phyloP scores from a whole-genome alignment of 2,888 invertebrate genomes.

The Kuschelorhynchus macadamiae region DNA sequence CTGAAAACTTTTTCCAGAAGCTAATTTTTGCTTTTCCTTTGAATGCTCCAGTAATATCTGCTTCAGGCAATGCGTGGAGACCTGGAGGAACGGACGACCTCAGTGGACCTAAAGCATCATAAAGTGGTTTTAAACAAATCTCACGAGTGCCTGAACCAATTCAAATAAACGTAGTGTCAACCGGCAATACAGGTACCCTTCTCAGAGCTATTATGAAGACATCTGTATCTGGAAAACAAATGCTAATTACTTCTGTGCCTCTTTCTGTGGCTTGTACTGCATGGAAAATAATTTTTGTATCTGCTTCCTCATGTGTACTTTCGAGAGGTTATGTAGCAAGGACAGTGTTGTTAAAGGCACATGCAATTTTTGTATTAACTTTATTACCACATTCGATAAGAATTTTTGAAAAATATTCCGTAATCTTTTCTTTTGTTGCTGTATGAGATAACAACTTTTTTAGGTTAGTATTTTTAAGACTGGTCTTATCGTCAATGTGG shows the following conservation, averaged over 20 bases:
- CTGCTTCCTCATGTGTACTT: conserved; percentile 6
- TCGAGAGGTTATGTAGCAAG: background rate
- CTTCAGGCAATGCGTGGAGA: conserved; percentile 6
- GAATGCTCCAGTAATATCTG: conserved; percentile 10
- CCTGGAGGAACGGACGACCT: background rate
- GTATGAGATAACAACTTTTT: conserved; percentile 13
- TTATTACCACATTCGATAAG: conserved; percentile 15
- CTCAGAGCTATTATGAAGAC: conserved; percentile 7
- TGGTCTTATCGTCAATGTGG: background rate
- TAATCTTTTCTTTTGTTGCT: conserved; percentile 18
- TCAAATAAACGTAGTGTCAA: background rate
- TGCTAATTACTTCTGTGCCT: background rate
- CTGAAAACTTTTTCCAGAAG: background rate
- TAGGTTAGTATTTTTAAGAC: background rate
- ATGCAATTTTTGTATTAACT: conserved; percentile 1
- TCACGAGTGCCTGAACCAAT: background rate
- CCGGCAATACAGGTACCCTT: background rate
- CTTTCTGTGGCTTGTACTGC: background rate
- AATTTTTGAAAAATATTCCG: conserved; percentile 1
- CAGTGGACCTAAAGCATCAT: background rate
- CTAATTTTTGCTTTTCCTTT: conserved; percentile 13
- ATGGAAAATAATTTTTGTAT: conserved; percentile 10
- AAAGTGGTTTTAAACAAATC: background rate
- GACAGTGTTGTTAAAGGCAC: conserved; percentile 16
- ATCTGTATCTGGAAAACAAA: conserved; percentile 13